Conservation (phyloP, 1,140 invertebrate genomes). For the Ladona fulva region DNA sequence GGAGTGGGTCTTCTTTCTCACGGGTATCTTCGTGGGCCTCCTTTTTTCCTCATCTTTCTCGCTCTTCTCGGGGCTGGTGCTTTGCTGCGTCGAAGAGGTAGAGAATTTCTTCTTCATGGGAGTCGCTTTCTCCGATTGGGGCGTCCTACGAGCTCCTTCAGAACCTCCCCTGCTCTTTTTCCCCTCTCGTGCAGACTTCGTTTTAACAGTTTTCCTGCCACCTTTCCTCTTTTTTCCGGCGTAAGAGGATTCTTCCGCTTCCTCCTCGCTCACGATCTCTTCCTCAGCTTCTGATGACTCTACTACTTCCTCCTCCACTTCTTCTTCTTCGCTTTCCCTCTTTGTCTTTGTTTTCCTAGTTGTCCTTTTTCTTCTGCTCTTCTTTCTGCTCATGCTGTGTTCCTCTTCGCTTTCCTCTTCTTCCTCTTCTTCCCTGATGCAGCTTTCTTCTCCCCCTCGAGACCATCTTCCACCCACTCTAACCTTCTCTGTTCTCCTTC, state of each 20-base stretch:
- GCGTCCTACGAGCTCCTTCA: not conserved
- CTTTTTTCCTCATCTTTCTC: not conserved
- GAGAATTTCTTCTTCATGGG: not conserved
- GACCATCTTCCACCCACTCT: not conserved
- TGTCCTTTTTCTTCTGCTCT: not conserved
- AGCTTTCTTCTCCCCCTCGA: not conserved
- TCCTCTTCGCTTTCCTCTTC: not conserved
- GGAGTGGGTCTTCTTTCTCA: not conserved
- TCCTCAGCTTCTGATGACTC: not conserved
- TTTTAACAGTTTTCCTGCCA: not conserved
- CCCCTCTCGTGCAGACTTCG: not conserved
- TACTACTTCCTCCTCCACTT: not conserved
- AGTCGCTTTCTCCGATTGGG: not conserved
- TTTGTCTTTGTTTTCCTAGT: not conserved
- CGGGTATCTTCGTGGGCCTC: not conserved
- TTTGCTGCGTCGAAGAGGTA: not conserved
- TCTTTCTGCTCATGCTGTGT: not conserved
- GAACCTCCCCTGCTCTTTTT: not conserved
- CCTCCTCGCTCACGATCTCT: not conserved
- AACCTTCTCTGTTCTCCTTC: not conserved
- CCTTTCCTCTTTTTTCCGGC: not conserved
- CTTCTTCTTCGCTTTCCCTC: not conserved
- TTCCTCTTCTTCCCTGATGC: not conserved
- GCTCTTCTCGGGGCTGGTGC: not conserved
- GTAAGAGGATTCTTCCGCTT: not conserved